phyloP scores from a whole-genome alignment of 2,888 invertebrate species.

The Prionchulus punctatus region DNA sequence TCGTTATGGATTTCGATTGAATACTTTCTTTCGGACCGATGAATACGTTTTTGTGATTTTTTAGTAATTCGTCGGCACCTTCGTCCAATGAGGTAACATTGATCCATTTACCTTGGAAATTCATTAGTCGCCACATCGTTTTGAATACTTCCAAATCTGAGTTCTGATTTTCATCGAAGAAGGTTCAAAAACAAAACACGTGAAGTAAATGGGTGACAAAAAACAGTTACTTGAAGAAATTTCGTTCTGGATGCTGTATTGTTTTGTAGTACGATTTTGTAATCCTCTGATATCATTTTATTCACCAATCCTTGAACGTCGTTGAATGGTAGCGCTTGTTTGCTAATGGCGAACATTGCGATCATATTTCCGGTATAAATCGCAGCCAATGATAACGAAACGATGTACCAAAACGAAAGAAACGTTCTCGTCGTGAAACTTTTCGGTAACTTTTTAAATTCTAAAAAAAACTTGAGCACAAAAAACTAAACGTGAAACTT shows the following conservation, averaged over 20 bases:
- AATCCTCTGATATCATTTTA: conserved; percentile 17
- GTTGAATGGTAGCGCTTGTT: conserved; percentile 20
- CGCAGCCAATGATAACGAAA: conserved; percentile 22
- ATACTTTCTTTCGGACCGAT: conserved; percentile 21
- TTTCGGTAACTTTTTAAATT: conserved; percentile 21
- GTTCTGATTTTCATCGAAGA: neutral
- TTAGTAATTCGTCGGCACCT: neutral
- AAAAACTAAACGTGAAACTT: no score
- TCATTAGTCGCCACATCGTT: neutral
- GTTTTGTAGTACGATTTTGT: conserved; percentile 20
- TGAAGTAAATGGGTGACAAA: no score
- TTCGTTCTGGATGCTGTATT: conserved; percentile 18
- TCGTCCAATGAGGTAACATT: neutral
- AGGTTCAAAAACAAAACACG: no score
- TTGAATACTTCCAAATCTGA: neutral
- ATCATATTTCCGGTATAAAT: conserved; percentile 27
- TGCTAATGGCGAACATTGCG: conserved; percentile 25
- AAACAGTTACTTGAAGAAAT: conserved; percentile 19
- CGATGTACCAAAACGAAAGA: conserved; percentile 24
- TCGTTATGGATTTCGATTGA: conserved; percentile 17
- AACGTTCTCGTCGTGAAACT: conserved; percentile 24
- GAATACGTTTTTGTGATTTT: conserved; percentile 12
- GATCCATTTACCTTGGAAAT: neutral
- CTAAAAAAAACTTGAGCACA: no score
- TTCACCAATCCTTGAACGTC: conserved; percentile 19